These are phyloP conservation scores for Tipula helvola DNA, from an alignment of 2,888 invertebrate genomes.

Conservation along the genomic window DNA sequence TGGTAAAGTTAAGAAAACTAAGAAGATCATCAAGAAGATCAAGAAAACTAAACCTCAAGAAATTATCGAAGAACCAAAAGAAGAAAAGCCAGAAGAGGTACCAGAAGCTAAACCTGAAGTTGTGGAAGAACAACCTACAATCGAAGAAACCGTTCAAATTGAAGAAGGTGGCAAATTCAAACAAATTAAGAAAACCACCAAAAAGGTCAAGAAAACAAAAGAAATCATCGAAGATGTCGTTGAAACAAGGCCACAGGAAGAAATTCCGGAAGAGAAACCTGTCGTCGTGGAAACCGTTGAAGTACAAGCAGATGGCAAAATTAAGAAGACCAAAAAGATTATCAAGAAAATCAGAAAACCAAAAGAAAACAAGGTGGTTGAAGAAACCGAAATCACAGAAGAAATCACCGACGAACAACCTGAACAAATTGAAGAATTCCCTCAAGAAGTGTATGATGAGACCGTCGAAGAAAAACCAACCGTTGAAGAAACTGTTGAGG, in stretches of 20 bases:
- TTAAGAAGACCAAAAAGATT: neutral
- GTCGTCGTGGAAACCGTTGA: slow-evolving; percentile 14
- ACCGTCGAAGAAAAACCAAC: slow-evolving; percentile 27
- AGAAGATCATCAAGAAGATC: slow-evolving; percentile 17
- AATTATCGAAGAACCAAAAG: slow-evolving; percentile 16
- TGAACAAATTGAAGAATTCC: slow-evolving; percentile 30
- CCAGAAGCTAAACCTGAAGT: slow-evolving; percentile 24
- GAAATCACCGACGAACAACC: slow-evolving; percentile 33
- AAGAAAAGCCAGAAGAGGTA: slow-evolving; percentile 17
- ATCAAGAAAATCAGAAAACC: neutral
- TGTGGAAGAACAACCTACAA: slow-evolving; percentile 18
- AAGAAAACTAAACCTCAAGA: slow-evolving; percentile 18
- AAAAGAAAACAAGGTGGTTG: slow-evolving; percentile 17
- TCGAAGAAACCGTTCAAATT: slow-evolving; percentile 18
- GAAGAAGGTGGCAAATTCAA: slow-evolving; percentile 22
- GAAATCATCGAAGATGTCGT: slow-evolving; percentile 16
- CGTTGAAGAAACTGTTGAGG: slow-evolving; percentile 18
- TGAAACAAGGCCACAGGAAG: slow-evolving; percentile 13
- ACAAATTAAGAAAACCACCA: slow-evolving; percentile 26
- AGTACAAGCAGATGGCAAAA: slow-evolving; percentile 15
- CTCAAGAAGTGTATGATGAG: slow-evolving; percentile 28
- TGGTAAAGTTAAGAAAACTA: slow-evolving; percentile 9
- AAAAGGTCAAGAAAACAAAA: slow-evolving; percentile 15
- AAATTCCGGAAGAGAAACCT: neutral
- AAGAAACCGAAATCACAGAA: slow-evolving; percentile 26